phyloP scores from a whole-genome alignment of 2,797 vertebrate genomes.

The Pseudomugil tenellus region DNA sequence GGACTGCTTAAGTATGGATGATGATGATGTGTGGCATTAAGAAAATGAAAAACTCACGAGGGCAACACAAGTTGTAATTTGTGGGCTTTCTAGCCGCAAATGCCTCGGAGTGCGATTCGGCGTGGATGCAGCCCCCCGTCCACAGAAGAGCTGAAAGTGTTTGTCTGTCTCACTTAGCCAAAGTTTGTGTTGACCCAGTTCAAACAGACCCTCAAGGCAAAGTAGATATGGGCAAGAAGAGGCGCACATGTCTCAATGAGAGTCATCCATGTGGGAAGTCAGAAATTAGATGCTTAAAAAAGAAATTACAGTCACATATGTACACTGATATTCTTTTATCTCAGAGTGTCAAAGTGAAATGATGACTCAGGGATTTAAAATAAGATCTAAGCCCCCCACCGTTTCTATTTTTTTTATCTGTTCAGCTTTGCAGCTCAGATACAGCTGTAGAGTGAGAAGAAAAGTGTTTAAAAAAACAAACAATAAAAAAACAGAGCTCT shows the following conservation, averaged over 20 bases:
- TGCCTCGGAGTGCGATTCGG: slow-evolving; percentile 30
- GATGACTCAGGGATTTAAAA: slow-evolving; percentile 66
- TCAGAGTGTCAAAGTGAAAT: slow-evolving; percentile 69
- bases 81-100: slow-evolving; percentile 32
- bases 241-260: slow-evolving; percentile 61
- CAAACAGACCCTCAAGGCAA: slow-evolving; percentile 74
- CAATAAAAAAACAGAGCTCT: slow-evolving; percentile 36
- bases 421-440: slow-evolving; percentile 63
- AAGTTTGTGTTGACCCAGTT: slow-evolving; percentile 68
- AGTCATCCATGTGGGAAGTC: slow-evolving; percentile 62
- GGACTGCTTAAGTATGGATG: slow-evolving; percentile 34
- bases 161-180: slow-evolving; percentile 44
- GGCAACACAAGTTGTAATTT: slow-evolving; percentile 38
- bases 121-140: slow-evolving; percentile 36
- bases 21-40: slow-evolving; percentile 31
- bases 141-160: slow-evolving; percentile 45
- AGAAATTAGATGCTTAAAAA: slow-evolving; percentile 67
- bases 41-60: slow-evolving; percentile 48
- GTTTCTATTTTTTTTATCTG: slow-evolving; percentile 71
- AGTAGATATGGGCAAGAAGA: slow-evolving; percentile 61
- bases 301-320: slow-evolving; percentile 75
- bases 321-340: slow-evolving; percentile 79
- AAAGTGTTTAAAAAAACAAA: background rate
- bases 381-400: slow-evolving; percentile 64
- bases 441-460: slow-evolving; percentile 26